Evolutionary conservation across 1,140 invertebrate species (phyloP).

Genomic region (Latrodectus geometricus): DNA sequence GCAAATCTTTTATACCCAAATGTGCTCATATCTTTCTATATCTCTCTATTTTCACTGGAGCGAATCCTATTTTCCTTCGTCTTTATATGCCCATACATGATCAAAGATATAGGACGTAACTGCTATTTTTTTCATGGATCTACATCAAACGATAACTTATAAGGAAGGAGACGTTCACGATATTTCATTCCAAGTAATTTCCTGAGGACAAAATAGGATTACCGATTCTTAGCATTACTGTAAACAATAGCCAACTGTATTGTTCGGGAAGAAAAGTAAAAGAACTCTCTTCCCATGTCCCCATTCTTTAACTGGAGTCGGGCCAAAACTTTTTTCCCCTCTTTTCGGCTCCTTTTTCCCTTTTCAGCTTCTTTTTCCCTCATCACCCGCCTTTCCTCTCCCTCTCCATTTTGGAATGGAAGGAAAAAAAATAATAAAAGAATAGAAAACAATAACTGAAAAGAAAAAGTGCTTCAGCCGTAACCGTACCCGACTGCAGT

Average conservation of each 20-base stretch:
- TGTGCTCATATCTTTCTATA: too few species aligned
- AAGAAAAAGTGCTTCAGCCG: conserved; percentile 1
- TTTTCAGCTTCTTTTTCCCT: conserved; percentile 7
- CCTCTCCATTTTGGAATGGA: too few species aligned
- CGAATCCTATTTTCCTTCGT: too few species aligned
- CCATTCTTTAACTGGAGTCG: conserved; percentile 33
- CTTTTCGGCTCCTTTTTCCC: conserved; percentile 31
- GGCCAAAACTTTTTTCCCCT: conserved; percentile 34
- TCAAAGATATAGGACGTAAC: not conserved
- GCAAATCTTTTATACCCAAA: too few species aligned
- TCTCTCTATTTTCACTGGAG: too few species aligned
- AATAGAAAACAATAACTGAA: conserved; percentile 6
- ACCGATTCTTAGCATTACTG: conserved; percentile 5
- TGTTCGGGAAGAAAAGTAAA: not conserved
- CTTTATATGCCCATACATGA: not conserved
- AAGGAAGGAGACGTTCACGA: conserved; percentile 7
- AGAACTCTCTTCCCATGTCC: conserved; percentile 32
- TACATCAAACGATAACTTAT: conserved; percentile 22
- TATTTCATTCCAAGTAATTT: conserved; percentile 44
- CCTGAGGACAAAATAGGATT: conserved; percentile 19
- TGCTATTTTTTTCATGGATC: not conserved
- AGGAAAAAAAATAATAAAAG: not conserved
- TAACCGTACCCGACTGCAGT: conserved; percentile 16
- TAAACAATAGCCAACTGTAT: conserved; percentile 43
- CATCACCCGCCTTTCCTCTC: too few species aligned